Percentiles rank a stretch among this genome's conserved stretches.
These are phyloP conservation scores for Heteractis magnifica DNA, from an alignment of 92 coral and sea anemone species.

Conservation along the genomic window DNA sequence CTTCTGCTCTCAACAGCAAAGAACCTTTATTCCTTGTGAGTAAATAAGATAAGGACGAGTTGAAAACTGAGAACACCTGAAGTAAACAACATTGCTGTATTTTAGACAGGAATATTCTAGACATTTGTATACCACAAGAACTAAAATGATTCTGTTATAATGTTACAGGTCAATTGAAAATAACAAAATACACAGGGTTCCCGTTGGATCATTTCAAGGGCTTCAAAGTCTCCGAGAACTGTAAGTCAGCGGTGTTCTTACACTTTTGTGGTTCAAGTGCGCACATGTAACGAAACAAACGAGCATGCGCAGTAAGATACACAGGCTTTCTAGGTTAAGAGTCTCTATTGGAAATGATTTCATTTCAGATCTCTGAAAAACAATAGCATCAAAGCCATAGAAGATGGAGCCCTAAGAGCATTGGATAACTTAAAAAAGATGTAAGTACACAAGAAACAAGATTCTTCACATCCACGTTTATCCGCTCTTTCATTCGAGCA, in stretches of 20 bases:
- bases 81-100: not conserved
- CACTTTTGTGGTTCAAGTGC: too few relatives aligned
- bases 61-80: not conserved
- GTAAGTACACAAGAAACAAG: constrained; percentile 13
- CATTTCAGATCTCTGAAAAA: constrained; percentile 21
- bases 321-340: too few relatives aligned
- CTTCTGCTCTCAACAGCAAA: not conserved
- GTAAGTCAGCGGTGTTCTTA: constrained; percentile 13
- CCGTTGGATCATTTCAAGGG: constrained; percentile 3
- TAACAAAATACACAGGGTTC: constrained; percentile 7
- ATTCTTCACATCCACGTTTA: too few relatives aligned
- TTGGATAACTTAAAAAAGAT: constrained; percentile 3
- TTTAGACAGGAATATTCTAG: not conserved
- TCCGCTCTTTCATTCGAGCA: too few relatives aligned
- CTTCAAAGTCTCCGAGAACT: constrained; percentile 7
- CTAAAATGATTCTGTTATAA: not conserved
- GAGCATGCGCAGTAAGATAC: not conserved
- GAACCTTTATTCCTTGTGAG: constrained; percentile 27
- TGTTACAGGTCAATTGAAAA: constrained; percentile 11
- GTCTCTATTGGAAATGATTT: not conserved
- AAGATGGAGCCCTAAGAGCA: constrained; percentile 15
- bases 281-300: too few relatives aligned
- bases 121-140: not conserved
- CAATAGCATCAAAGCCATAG: constrained; percentile 23
- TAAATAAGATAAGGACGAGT: not conserved